These are phyloP conservation scores for Penaeus vannamei DNA, from an alignment of 1,140 invertebrate species.

Conservation along the genomic window DNA sequence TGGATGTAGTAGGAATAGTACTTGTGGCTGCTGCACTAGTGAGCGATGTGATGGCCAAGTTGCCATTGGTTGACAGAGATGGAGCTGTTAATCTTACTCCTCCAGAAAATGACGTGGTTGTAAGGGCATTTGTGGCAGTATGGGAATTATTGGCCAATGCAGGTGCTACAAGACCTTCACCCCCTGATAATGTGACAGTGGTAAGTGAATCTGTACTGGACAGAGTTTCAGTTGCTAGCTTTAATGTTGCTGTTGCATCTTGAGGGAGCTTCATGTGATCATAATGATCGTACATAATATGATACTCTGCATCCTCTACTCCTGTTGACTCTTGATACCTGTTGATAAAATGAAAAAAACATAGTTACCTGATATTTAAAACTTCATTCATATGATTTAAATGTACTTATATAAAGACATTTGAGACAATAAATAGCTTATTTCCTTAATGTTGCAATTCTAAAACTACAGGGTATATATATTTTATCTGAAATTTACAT, in stretches of 20 bases:
- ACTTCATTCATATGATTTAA: too few species aligned
- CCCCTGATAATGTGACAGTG: slow-evolving; percentile 33
- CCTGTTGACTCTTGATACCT: slow-evolving; percentile 29
- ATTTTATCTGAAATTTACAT: too few species aligned
- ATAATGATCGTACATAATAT: slow-evolving; percentile 57
- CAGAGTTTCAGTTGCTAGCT: slow-evolving; percentile 12
- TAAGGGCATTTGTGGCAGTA: not conserved
- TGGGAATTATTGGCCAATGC: slow-evolving; percentile 25
- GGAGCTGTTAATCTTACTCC: not conserved
- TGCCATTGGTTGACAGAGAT: slow-evolving; percentile 18
- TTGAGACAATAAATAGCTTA: too few species aligned
- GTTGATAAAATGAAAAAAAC: not conserved
- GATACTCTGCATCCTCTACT: slow-evolving; percentile 52
- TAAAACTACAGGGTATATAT: too few species aligned
- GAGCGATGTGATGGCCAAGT: slow-evolving; percentile 9
- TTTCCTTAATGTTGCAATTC: too few species aligned
- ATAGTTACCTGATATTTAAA: not conserved
- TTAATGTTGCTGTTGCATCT: slow-evolving; percentile 31
- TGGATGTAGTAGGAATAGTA: not conserved
- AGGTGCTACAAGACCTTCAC: slow-evolving; percentile 37
- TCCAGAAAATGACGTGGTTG: slow-evolving; percentile 12
- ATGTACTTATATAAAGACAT: too few species aligned
- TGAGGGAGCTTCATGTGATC: slow-evolving; percentile 27
- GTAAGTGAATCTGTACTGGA: slow-evolving; percentile 22
- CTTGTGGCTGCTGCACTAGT: slow-evolving; percentile 1